phyloP scores from a whole-genome alignment of 1,140 invertebrate genomes.

The Episyrphus balteatus region DNA sequence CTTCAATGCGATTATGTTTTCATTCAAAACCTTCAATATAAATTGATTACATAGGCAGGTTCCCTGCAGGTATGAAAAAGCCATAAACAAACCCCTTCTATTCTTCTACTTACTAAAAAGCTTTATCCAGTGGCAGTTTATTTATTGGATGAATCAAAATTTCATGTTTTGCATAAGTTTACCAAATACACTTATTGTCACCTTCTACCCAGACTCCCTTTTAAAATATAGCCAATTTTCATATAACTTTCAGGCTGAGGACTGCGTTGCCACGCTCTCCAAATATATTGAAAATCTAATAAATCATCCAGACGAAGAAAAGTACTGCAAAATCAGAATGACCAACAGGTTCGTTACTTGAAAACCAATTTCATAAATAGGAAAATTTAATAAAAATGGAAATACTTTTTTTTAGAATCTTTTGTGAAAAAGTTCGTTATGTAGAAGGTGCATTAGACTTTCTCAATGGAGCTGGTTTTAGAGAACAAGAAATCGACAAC shows the following conservation, averaged over 20 bases:
- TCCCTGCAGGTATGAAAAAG: too few species aligned
- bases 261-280: conserved; percentile 73
- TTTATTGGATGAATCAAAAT: too few species aligned
- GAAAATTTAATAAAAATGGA: too few species aligned
- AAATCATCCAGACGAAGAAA: conserved; percentile 72
- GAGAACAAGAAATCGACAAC: conserved; percentile 41
- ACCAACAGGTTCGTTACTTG: conserved; percentile 49
- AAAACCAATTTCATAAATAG: too few species aligned
- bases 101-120: too few species aligned
- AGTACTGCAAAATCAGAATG: conserved; percentile 82
- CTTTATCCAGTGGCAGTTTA: too few species aligned
- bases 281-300: conserved; percentile 89
- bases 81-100: too few species aligned
- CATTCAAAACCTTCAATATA: too few species aligned
- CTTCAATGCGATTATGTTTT: too few species aligned
- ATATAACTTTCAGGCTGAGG: conserved; percentile 48
- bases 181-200: too few species aligned
- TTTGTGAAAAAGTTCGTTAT: conserved; percentile 63
- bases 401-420: conserved; percentile 42
- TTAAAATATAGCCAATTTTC: neutral
- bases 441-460: conserved; percentile 74
- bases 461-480: conserved; percentile 73
- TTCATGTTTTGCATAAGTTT: too few species aligned
- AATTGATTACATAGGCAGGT: too few species aligned
- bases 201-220: neutral